Conservation (phyloP, 2,113 vertebrate genomes). For the Misgurnus anguillicaudatus region DNA sequence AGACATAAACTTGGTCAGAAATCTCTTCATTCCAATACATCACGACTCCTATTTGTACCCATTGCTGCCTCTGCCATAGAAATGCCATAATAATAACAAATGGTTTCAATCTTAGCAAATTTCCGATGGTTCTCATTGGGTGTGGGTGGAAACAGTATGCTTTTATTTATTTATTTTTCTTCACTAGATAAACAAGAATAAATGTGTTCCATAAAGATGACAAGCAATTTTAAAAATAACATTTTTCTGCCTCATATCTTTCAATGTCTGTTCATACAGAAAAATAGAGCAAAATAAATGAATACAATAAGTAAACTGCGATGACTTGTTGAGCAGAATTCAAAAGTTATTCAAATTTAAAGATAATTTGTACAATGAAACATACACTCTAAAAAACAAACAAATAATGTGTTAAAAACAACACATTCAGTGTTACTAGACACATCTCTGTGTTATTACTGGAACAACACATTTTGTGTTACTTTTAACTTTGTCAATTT, state of each 20-base stretch:
- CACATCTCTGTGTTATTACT: no score
- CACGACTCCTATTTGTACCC: constrained; percentile 51
- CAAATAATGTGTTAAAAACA: no score
- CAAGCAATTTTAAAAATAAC: constrained; percentile 48
- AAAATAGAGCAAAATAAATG: constrained; percentile 31
- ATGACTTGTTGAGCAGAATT: not conserved
- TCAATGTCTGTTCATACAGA: constrained; percentile 12
- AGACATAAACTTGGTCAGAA: constrained; percentile 38
- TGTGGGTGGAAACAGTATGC: constrained; percentile 31
- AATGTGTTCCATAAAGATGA: constrained; percentile 56
- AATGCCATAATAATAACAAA: constrained; percentile 58
- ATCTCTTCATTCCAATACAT: constrained; percentile 50
- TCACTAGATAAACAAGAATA: constrained; percentile 51
- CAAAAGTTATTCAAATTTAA: no score
- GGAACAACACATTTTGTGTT: no score
- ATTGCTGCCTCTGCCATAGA: constrained; percentile 46
- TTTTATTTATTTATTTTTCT: constrained; percentile 9
- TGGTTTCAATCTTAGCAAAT: constrained; percentile 44
- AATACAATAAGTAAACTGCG: not conserved
- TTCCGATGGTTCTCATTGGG: constrained; percentile 54
- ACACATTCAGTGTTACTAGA: no score
- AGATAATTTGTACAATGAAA: no score
- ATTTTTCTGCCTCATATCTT: constrained; percentile 32
- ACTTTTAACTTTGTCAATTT: no score
- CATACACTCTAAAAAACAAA: not conserved